Conservation (phyloP, 1,140 invertebrate genomes). For the Cepaea nemoralis region DNA sequence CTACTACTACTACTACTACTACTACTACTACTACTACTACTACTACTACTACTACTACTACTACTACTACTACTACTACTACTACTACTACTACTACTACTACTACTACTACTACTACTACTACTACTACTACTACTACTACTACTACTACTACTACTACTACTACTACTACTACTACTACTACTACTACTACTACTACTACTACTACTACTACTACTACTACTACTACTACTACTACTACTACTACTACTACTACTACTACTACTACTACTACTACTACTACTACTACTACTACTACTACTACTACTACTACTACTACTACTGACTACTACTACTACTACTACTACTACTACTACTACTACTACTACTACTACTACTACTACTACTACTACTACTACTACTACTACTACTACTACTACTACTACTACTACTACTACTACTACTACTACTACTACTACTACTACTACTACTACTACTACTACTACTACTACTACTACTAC, state of each 20-base stretch:
- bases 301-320: too few species aligned
- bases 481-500: neutral
- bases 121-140: neutral
- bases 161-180: neutral
- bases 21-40: neutral
- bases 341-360: too few species aligned
- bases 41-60: neutral
- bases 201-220: neutral
- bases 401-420: neutral
- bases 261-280: too few species aligned
- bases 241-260: neutral
- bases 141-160: neutral
- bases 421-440: too few species aligned
- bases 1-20: neutral
- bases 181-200: neutral
- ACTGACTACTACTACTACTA: neutral
- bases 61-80: neutral
- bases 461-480: neutral
- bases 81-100: neutral
- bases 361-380: neutral
- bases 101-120: neutral
- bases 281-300: neutral
- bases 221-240: neutral
- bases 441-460: too few species aligned
- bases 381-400: too few species aligned